Base-by-base conservation (phyloP, 2,888 invertebrate species). In the Nemotelus nigrinus region DNA sequence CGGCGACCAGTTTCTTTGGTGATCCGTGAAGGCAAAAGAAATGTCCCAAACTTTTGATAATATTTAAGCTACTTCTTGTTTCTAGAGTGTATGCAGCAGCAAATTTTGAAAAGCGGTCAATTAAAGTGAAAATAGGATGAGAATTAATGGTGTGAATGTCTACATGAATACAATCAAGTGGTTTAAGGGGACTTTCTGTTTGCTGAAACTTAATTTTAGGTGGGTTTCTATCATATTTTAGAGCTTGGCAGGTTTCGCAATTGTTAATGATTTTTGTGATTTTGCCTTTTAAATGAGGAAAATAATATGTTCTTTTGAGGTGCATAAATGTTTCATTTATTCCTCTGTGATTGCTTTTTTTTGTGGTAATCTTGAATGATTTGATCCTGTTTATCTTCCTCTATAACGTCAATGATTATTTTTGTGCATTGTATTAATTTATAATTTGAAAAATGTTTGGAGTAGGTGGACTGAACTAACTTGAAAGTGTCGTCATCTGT, bases 321-420 rank as follows among this genome's bases (percentile, higher is more conserved):
- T n/a, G n/a, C n/a, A n/a, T n/a, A n/a, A n/a, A n/a, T 25, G 79
- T 81, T 79, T 81, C 80, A 8, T 75, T 80, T 8, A 80, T 81
- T 53, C 79, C 81, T 47, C 80, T 76, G 43, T 81, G 81, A 60
- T 81, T 80, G 3, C 68, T n/a, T 76, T 44, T 80, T 79, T 53
- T 39, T 76, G 63, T 82, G 81, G 44, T 78, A 81, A 2, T 81
- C 67, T 25, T 75, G 78, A 7, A 81, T 81, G 4, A 81, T 45
- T 70, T 79, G 55, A 55, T 81, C 80, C 74, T 81, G 81, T 55
- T 78, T 72, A 44, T 81, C 81, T 8, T 50, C 76, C 6, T 80
- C 63, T 45, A n/a, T 78, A 45, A 80, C 57, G 55, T 81, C 80
- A 67, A 44, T 55, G 77, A 80, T 43, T 3, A 78, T 71, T 68